Evolutionary conservation across 2,888 invertebrate genomes (phyloP), one percentile per base, ranked within the genome.

Genomic region (Spisula solida): DNA sequence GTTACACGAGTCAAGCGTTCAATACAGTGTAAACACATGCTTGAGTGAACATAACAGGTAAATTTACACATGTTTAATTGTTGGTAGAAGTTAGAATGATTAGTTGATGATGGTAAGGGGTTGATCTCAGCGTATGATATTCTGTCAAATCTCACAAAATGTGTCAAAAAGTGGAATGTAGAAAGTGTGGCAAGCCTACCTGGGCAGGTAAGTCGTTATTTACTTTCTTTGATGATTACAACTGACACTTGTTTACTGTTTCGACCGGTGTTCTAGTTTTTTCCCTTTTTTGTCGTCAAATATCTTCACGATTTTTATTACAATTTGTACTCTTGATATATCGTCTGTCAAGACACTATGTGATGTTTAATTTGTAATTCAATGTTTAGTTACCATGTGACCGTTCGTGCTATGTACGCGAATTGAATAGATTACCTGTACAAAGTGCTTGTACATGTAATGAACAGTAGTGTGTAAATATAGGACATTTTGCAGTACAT

Each of bases 131-230:
- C 14, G 16, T 0, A 34, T 5, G 16, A 56, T n/a, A 20, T 56
- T 66, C 86, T n/a, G 29, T 86, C 29, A 81, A 48, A 47, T 86
- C 47, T 41, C 16, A 56, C 55, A 82, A 79, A 55, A 93, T 93
- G 93, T 93, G 93, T 88, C 88, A 90, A 78, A 93, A 92, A 88
- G 90, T 92, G 12, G 87, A 85, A 82, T 93, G 93, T 91, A 88
- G 88, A 56, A 93, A 92, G 70, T 93, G 93, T 88, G 86, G 89
- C 55, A 92, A 92, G 75, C 90, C 89, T 48, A 93, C 93, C 48
- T 93, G 93, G 93, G 80, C 92, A 92, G 93, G 93, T 93, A 90
- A 89, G 86, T 75, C 1, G 34, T 34, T 75, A 41, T 31, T 25
- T 18, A 14, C n/a, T 66, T 66, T 66, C 29, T 12, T 25, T 18